Evolutionary conservation across 2,113 vertebrate genomes (phyloP).

Genomic region (Osmerus eperlanus): DNA sequence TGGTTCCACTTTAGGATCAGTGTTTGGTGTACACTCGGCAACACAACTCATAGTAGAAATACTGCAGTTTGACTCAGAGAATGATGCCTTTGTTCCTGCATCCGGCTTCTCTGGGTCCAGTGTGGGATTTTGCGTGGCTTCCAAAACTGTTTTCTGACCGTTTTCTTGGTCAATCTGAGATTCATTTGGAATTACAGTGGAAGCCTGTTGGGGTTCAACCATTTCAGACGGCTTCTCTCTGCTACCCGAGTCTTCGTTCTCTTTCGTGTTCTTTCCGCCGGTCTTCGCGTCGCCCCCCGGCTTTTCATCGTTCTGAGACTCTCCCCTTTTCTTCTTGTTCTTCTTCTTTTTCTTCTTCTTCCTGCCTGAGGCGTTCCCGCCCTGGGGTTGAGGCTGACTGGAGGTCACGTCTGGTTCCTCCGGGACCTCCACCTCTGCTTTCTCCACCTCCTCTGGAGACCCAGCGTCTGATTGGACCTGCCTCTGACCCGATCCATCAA

Average conservation of each 20-base stretch:
- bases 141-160: slow-evolving; percentile 2
- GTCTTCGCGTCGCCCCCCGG: not conserved
- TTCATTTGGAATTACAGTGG: slow-evolving; percentile 8
- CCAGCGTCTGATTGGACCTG: slow-evolving; percentile 6
- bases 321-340: slow-evolving; percentile 54
- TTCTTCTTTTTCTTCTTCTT: slow-evolving; percentile 70
- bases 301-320: slow-evolving; percentile 19
- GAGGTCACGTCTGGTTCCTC: slow-evolving; percentile 23
- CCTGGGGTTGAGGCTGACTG: slow-evolving; percentile 32
- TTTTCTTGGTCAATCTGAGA: slow-evolving; percentile 2
- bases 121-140: not conserved
- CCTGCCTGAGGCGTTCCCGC: slow-evolving; percentile 46
- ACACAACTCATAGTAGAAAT: not conserved
- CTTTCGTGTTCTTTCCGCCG: not conserved
- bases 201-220: not conserved
- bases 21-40: not conserved
- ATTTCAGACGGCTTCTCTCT: not conserved
- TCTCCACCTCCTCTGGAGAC: slow-evolving; percentile 22
- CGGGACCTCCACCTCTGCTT: slow-evolving; percentile 26
- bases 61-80: slow-evolving; percentile 5
- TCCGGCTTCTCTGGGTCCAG: slow-evolving; percentile 11
- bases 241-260: slow-evolving; percentile 12
- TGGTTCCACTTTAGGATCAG: slow-evolving; percentile 1
- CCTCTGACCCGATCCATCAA: not conserved
- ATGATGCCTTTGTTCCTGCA: not conserved